Conservation (phyloP, 2,888 invertebrate species). For the Papilio protenor region DNA sequence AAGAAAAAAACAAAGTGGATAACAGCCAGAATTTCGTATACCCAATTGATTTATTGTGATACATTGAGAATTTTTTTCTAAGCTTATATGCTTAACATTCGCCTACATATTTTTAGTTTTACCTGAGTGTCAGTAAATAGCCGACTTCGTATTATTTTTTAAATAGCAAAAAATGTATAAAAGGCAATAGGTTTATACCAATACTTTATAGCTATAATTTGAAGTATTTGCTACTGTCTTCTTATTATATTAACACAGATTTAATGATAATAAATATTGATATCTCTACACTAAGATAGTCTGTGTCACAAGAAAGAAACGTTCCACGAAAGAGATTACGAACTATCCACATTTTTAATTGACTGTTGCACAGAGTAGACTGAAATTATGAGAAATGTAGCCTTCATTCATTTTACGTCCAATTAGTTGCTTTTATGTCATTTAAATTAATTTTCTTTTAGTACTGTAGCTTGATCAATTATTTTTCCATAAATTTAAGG, state of each 20-base stretch:
- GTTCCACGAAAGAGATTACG: background rate
- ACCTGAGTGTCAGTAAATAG: too few species aligned
- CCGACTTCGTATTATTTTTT: background rate
- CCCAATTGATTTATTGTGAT: constrained; percentile 24
- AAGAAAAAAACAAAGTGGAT: constrained; percentile 14
- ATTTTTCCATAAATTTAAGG: background rate
- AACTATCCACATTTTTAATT: constrained; percentile 11
- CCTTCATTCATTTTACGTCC: background rate
- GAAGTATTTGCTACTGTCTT: too few species aligned
- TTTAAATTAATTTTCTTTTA: background rate
- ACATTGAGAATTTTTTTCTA: background rate
- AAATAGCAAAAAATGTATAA: too few species aligned
- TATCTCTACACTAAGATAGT: background rate
- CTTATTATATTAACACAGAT: too few species aligned
- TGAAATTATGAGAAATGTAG: background rate
- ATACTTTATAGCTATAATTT: too few species aligned
- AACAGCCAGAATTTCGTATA: background rate
- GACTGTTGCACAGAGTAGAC: background rate
- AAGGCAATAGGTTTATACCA: too few species aligned
- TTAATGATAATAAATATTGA: background rate
- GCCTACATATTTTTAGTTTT: background rate
- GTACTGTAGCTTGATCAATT: background rate
- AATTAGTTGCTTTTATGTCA: background rate
- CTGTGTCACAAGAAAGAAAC: background rate
- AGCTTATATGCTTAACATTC: background rate